Evolutionary conservation across 2,113 vertebrate species (phyloP).

Genomic region (Meles meles): DNA sequence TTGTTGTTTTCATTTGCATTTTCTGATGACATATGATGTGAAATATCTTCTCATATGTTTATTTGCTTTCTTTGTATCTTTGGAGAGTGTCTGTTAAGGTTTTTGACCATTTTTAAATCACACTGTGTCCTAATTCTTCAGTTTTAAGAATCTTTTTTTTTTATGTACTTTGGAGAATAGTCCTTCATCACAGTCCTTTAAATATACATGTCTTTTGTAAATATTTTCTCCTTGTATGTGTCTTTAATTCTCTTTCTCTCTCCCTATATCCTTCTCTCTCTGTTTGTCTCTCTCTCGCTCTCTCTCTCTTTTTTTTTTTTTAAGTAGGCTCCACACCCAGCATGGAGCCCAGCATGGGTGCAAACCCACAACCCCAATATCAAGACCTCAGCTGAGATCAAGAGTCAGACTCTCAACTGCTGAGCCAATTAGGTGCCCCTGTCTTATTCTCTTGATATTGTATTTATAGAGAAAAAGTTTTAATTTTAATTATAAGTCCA

Average conservation of each 20-base stretch:
- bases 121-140: neutral
- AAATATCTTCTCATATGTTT: neutral
- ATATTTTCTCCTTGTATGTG: neutral
- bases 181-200: neutral
- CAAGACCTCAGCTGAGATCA: neutral
- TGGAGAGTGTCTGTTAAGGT: neutral
- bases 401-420: neutral
- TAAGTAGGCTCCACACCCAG: neutral
- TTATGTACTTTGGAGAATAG: neutral
- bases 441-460: neutral
- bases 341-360: too few species aligned
- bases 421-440: too few species aligned
- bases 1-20: neutral
- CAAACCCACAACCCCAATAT: too few species aligned
- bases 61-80: neutral
- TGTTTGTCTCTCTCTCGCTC: neutral
- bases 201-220: neutral
- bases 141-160: neutral
- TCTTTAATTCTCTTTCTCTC: neutral
- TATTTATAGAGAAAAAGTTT: neutral
- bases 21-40: neutral
- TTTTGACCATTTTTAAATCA: neutral
- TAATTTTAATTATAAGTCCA: neutral
- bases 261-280: too few species aligned
- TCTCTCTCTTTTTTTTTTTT: neutral